These are phyloP conservation scores for Sciurus carolinensis DNA, from an alignment of 2,797 vertebrate genomes.

Conservation along the genomic window DNA sequence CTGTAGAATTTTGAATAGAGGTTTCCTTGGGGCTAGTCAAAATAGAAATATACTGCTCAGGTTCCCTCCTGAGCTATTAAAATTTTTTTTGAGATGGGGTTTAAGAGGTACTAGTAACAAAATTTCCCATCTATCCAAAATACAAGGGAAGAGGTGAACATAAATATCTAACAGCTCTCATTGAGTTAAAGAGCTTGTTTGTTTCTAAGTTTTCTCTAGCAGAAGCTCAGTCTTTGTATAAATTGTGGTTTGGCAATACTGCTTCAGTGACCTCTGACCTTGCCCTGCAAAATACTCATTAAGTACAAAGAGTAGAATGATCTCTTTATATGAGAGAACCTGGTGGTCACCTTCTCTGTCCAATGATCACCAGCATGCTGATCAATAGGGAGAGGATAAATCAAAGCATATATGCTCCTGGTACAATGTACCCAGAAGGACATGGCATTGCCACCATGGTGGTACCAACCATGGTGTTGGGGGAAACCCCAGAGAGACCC, in stretches of 20 bases:
- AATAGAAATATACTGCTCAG: too few relatives aligned
- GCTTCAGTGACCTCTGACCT: not conserved
- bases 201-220: not conserved
- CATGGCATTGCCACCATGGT: fast-evolving
- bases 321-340: not conserved
- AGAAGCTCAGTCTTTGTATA: too few relatives aligned
- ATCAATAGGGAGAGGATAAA: too few relatives aligned
- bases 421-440: too few relatives aligned
- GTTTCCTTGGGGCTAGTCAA: not conserved
- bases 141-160: not conserved
- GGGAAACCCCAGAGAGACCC: too few relatives aligned
- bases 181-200: not conserved
- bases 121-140: not conserved
- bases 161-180: not conserved
- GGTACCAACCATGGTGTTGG: not conserved
- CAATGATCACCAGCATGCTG: fast-evolving
- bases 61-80: too few relatives aligned
- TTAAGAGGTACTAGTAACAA: not conserved
- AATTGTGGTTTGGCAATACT: fast-evolving
- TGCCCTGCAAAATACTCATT: not conserved
- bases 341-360: not conserved
- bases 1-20: not conserved
- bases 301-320: not conserved
- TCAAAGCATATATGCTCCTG: not conserved
- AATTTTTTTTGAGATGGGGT: too few relatives aligned